Conservation (phyloP, 2,888 invertebrate species). For the Chymomyza amoena region DNA sequence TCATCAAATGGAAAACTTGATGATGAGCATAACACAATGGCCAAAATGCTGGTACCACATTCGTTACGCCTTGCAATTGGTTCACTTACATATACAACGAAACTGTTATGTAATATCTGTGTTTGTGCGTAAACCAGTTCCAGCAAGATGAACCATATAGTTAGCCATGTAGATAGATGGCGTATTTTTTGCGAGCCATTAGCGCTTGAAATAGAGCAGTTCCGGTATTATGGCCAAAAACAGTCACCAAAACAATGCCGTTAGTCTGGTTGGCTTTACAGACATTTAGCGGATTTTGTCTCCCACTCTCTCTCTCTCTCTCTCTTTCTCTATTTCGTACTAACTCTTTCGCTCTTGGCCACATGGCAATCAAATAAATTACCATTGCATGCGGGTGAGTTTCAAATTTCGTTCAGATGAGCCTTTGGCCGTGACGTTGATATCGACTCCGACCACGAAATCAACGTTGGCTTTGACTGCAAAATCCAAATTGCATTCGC, state of each 20-base stretch:
- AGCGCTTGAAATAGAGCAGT: slow-evolving; percentile 35
- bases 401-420: not conserved
- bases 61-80: slow-evolving; percentile 1
- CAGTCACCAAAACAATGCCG: not conserved
- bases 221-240: slow-evolving; percentile 35
- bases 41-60: slow-evolving; percentile 17
- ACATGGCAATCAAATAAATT: slow-evolving; percentile 64
- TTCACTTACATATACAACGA: slow-evolving; percentile 6
- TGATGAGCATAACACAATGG: slow-evolving; percentile 25
- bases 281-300: not conserved
- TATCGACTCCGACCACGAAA: not conserved
- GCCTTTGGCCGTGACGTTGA: not conserved
- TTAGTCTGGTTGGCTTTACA: not conserved
- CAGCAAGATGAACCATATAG: slow-evolving; percentile 12
- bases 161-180: slow-evolving; percentile 30
- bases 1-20: slow-evolving; percentile 10
- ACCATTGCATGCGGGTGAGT: not conserved
- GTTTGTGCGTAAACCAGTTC: not conserved
- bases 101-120: slow-evolving; percentile 34
- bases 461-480: not conserved
- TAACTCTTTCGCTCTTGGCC: slow-evolving; percentile 30
- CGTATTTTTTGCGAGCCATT: slow-evolving; percentile 20
- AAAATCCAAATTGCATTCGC: not conserved
- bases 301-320: not conserved
- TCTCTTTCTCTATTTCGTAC: not conserved